Conservation (phyloP, 2,888 invertebrate genomes). For the Eretmocerus hayati region DNA sequence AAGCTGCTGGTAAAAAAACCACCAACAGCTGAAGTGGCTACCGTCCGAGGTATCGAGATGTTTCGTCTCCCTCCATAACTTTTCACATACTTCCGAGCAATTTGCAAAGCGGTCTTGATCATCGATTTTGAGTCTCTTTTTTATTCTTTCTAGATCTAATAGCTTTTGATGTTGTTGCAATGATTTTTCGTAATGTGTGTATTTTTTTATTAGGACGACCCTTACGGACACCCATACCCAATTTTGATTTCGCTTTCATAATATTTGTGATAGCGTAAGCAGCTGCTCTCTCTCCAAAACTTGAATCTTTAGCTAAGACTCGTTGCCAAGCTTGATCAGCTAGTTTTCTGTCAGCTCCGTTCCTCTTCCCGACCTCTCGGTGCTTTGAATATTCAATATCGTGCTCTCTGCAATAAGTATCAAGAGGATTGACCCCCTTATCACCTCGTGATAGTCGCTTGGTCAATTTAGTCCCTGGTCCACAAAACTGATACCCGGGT, state of each 20-base stretch:
- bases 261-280: not conserved
- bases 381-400: slow-evolving; percentile 20
- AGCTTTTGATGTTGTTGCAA: too few species aligned
- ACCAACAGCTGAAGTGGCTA: not conserved
- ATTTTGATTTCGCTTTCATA: not conserved
- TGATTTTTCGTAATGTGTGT: too few species aligned
- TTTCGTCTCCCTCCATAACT: too few species aligned
- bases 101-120: slow-evolving; percentile 13
- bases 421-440: too few species aligned
- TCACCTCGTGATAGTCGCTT: slow-evolving; percentile 28
- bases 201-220: not conserved
- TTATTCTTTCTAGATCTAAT: not conserved
- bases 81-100: too few species aligned
- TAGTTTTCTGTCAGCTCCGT: too few species aligned
- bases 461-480: slow-evolving; percentile 30
- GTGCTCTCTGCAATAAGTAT: too few species aligned
- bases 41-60: slow-evolving; percentile 1
- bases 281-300: too few species aligned
- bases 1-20: too few species aligned
- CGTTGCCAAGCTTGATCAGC: not conserved
- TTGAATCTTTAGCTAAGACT: not conserved
- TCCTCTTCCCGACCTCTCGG: too few species aligned
- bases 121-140: not conserved
- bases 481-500: slow-evolving; percentile 32
- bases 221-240: not conserved